Conservation (phyloP, 2,888 invertebrate genomes). For the Drosophila nigricruria region DNA sequence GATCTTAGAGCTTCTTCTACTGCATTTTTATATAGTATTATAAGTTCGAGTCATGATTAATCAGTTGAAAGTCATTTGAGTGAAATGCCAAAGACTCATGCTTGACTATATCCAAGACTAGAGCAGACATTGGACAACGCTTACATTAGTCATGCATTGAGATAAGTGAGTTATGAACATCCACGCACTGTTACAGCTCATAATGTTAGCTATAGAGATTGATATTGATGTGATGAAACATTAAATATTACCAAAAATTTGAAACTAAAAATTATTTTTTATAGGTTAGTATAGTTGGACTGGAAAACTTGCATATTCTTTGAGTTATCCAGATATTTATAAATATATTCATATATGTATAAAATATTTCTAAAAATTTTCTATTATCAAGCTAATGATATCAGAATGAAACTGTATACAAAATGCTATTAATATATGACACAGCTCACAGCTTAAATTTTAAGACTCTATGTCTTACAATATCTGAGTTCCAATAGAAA, state of each 20-base stretch:
- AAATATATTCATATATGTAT: too few relatives aligned
- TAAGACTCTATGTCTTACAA: neutral
- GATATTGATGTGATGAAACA: neutral
- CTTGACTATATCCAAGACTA: neutral
- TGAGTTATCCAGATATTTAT: too few relatives aligned
- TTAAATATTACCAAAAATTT: too few relatives aligned
- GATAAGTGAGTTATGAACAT: neutral
- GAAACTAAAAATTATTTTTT: too few relatives aligned
- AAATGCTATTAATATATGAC: too few relatives aligned
- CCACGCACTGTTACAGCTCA: neutral
- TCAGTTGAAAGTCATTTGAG: neutral
- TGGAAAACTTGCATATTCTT: too few relatives aligned
- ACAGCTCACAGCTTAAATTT: neutral
- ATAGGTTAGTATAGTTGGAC: too few relatives aligned
- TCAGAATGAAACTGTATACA: too few relatives aligned
- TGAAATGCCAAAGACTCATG: neutral
- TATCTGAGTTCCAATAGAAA: neutral
- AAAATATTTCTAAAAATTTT: too few relatives aligned
- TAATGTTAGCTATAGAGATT: neutral
- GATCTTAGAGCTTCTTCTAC: neutral
- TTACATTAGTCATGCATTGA: neutral
- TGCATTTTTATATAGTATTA: neutral
- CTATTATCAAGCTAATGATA: too few relatives aligned
- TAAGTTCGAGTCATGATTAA: neutral
- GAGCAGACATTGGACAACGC: neutral